Evolutionary conservation across 2,113 vertebrate species (phyloP).

Genomic region (Carlito syrichta): DNA sequence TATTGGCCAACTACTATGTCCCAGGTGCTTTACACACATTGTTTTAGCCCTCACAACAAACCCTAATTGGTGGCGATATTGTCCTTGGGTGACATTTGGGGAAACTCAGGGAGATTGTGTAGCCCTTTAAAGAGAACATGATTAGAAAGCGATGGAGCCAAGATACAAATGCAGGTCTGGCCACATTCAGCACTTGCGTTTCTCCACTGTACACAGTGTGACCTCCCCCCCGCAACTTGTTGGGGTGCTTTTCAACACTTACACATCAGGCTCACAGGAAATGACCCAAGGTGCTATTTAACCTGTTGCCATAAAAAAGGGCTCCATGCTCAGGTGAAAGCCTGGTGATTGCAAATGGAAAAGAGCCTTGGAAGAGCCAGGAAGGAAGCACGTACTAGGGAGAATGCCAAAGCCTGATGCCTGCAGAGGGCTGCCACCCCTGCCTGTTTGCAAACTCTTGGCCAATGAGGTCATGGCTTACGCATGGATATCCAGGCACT

Average conservation of each 20-base stretch:
- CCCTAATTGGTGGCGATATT: neutral
- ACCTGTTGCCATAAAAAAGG: neutral
- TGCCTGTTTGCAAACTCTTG: neutral
- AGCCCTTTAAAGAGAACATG: neutral
- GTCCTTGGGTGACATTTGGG: neutral
- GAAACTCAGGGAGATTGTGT: neutral
- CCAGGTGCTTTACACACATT: neutral
- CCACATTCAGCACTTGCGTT: neutral
- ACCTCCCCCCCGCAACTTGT: neutral
- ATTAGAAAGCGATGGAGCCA: neutral
- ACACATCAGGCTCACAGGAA: neutral
- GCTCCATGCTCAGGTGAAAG: neutral
- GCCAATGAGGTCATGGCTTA: neutral
- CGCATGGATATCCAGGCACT: no score
- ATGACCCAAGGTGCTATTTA: neutral
- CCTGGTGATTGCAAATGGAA: no score
- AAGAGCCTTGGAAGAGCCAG: neutral
- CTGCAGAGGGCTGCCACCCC: no score
- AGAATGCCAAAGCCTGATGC: fast-evolving
- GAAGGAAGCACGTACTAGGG: fast-evolving
- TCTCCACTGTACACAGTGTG: neutral
- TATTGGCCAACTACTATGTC: neutral
- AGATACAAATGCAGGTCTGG: no score
- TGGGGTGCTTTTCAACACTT: neutral
- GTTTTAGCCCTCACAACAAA: neutral